Conservation (phyloP, 2,888 invertebrate genomes). For the Sicus ferrugineus region DNA sequence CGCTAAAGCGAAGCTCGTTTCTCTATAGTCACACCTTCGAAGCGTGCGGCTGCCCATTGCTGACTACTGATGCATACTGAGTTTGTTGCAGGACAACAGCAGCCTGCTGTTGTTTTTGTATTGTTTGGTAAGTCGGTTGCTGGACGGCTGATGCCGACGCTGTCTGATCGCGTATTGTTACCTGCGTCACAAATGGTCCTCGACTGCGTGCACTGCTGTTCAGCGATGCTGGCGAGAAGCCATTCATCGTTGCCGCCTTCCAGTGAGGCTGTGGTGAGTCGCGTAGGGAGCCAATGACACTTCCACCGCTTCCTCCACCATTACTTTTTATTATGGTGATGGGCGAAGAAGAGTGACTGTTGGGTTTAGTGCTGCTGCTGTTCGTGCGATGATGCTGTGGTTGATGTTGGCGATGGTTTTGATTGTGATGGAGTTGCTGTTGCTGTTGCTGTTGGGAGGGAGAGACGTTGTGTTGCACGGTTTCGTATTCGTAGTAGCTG, state of each 20-base stretch:
- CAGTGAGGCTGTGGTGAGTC: constrained; percentile 58
- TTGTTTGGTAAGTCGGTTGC: constrained; percentile 60
- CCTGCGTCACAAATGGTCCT: constrained; percentile 72
- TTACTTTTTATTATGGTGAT: constrained; percentile 32
- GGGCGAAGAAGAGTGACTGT: constrained; percentile 40
- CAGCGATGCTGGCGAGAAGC: constrained; percentile 57
- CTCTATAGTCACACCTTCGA: constrained; percentile 66
- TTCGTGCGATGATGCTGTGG: constrained; percentile 37
- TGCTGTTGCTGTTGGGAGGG: constrained; percentile 45
- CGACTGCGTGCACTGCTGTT: constrained; percentile 64
- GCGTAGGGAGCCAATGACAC: constrained; percentile 55
- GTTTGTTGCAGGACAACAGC: constrained; percentile 42
- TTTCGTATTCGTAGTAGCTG: constrained; percentile 87
- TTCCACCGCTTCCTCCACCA: constrained; percentile 45
- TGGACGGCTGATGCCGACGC: constrained; percentile 41
- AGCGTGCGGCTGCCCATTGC: constrained; percentile 49
- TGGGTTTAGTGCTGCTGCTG: constrained; percentile 58
- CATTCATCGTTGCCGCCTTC: constrained; percentile 60
- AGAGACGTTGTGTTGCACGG: constrained; percentile 71
- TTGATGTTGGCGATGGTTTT: constrained; percentile 58
- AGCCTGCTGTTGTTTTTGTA: constrained; percentile 51
- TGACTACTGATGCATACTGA: constrained; percentile 36
- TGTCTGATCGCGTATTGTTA: constrained; percentile 68
- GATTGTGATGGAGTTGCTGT: constrained; percentile 41
- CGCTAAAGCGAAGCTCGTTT: constrained; percentile 52